Base-by-base conservation (phyloP, 2,113 vertebrate species). In the Climacteris rufus region DNA sequence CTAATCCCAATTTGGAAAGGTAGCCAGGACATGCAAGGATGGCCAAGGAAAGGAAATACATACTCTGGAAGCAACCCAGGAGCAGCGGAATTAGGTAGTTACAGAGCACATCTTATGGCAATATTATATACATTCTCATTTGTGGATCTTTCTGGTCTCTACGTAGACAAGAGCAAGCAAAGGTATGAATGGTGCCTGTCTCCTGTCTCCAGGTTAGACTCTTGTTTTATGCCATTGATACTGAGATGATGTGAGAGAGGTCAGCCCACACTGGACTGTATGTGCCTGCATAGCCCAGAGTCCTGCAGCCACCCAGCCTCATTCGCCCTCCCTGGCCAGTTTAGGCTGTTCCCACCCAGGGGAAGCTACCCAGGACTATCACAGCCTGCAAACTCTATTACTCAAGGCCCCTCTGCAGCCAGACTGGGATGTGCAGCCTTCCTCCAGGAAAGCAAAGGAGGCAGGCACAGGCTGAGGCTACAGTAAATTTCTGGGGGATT, bases 361-460 rank as follows among this genome's bases (percentile, higher is more conserved):
- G 25, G 33, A 80, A 65, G 53, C 6, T 44, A 11, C 22, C 19
- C 17, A 13, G 40, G 44, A 14, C 45, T 28, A 15, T 8, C 28
- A 42, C 17, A 50, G 5, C 39, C 61, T 47, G 6, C 22, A 24
- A 21, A 54, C 9, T 0, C 14, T 7, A 2, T 3, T 40, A n/a
- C 15, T 6, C 35, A 28, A 13, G n/a, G 16, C 6, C 28, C 20
- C 42, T 21, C 4, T 22, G 23, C 19, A 74, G 37, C 40, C 27
- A 33, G 4, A 2, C 15, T 10, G 4, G 5, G 1, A 1, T 1
- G 5, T 13, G 4, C 15, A 40, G 28, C 22, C 37, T n/a, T 35
- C 7, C 37, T 70, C 17, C 7, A 22, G 25, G 7, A 57, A 13
- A 44, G 7, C n/a, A 74, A 28, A 78, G 18, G 10, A 65, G 10